Conservation (phyloP, 2,797 vertebrate genomes). For the Intellagama lesueurii region DNA sequence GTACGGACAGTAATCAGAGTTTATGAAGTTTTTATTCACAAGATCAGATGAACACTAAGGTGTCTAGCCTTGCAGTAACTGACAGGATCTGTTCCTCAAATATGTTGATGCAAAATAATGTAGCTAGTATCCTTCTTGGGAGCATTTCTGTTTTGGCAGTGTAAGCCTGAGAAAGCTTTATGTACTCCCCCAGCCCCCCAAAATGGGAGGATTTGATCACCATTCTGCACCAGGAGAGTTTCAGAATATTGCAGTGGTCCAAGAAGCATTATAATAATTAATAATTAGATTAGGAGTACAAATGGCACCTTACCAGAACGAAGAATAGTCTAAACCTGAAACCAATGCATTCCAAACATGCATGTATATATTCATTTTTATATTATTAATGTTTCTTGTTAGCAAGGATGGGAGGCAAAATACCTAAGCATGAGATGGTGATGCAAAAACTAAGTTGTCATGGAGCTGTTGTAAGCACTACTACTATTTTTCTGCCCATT, state of each 20-base stretch:
- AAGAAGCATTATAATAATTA: neutral
- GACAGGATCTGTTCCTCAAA: neutral
- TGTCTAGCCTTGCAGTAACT: neutral
- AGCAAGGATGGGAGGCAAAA: neutral
- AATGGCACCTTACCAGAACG: slow-evolving; percentile 7
- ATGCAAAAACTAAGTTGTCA: slow-evolving; percentile 1
- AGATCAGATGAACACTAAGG: neutral
- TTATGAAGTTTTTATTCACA: neutral
- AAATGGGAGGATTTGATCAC: neutral
- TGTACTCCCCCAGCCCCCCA: neutral
- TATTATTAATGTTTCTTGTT: neutral
- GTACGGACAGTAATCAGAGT: neutral
- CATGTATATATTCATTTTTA: neutral
- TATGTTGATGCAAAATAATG: neutral
- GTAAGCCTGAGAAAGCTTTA: neutral
- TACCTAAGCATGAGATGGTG: neutral
- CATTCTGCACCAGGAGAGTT: neutral
- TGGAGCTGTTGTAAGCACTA: neutral
- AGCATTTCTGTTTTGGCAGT: neutral
- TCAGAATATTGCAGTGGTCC: neutral
- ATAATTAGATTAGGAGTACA: neutral
- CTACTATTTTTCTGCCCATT: neutral
- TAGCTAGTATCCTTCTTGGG: neutral
- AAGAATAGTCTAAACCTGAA: neutral
- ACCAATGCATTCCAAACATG: neutral